Evolutionary conservation across 2,113 vertebrate genomes (phyloP), one percentile per base, ranked within the genome.

Genomic region (Sula dactylatra): DNA sequence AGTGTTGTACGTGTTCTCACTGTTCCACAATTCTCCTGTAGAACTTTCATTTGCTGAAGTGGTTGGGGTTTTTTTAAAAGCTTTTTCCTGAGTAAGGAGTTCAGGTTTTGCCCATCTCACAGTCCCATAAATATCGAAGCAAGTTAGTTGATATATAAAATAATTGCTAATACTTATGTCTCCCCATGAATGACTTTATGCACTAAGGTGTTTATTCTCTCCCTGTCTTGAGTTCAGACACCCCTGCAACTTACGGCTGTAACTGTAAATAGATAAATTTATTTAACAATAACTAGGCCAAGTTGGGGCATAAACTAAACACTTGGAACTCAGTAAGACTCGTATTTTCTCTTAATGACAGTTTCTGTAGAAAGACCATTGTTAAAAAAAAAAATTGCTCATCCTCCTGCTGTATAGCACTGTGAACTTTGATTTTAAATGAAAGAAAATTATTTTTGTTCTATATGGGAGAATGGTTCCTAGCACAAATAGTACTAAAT

Each of bases 41-140:
- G 77, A 82, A 47, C 18, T 82, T 79, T 14, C 0, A 26, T 65
- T 65, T 82, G 6, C 45, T 49, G 49, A 61, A 64, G 10, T 9
- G 26, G 12, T 38, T 50, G 74, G 17, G 32, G 1, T 4, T 13
- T 50, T 56, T 42, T 70, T 64, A 1, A 1, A 27, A 47, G 7
- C 11, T 49, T 92, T 85, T 89, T 84, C 81, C 93, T 91, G 72
- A 90, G 86, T 82, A 85, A 92, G 82, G 64, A 81, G 55, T 77
- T 86, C 25, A 67, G 36, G 38, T 62, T 91, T 89, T 90, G 38
- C 26, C 29, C 79, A 24, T 56, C 16, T 79, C 56, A 61, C 47
- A 56, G 38, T 80, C 73, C 91, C 88, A 47, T 34, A 77, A 90
- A 64, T 82, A 69, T 6, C 18, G 3, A 62, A 77, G 45, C n/a